A percentile compares a stretch with the other conserved stretches of the same genome.
Evolutionary conservation across 2,797 vertebrate species (phyloP).

Genomic region (Poecilia velifera): DNA sequence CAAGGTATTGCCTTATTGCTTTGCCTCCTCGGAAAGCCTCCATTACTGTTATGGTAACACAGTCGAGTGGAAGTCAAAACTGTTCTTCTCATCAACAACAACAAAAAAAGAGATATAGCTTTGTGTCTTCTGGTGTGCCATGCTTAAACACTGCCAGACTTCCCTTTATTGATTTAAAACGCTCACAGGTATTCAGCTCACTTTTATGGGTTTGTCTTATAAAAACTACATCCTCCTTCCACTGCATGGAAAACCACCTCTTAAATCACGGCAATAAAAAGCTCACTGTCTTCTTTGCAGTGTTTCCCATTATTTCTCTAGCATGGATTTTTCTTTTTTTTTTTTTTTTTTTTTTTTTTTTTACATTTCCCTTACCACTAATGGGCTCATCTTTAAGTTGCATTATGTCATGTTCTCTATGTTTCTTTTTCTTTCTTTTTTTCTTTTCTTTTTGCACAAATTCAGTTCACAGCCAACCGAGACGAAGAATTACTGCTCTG

Average conservation of each 20-base stretch:
- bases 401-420: background rate
- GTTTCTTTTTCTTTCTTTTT: background rate
- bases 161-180: conserved; percentile 61
- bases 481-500: conserved; percentile 54
- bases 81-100: conserved; percentile 12
- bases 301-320: conserved; percentile 29
- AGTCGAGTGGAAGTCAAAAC: background rate
- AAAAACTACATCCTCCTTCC: conserved; percentile 60
- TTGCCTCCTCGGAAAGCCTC: background rate
- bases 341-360: background rate
- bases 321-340: background rate
- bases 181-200: conserved; percentile 37
- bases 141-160: conserved; percentile 32
- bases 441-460: conserved; percentile 38
- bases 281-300: conserved; percentile 19
- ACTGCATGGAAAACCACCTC: conserved; percentile 49
- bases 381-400: conserved; percentile 22
- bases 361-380: background rate
- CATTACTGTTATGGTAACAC: background rate
- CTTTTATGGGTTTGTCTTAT: conserved; percentile 54
- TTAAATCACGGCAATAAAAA: conserved; percentile 67
- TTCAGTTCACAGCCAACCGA: conserved; percentile 25
- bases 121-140: conserved; percentile 23
- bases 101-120: background rate
- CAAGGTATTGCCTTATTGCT: background rate